Conservation (phyloP, 2,797 vertebrate genomes). For the Sitta carolinensis region DNA sequence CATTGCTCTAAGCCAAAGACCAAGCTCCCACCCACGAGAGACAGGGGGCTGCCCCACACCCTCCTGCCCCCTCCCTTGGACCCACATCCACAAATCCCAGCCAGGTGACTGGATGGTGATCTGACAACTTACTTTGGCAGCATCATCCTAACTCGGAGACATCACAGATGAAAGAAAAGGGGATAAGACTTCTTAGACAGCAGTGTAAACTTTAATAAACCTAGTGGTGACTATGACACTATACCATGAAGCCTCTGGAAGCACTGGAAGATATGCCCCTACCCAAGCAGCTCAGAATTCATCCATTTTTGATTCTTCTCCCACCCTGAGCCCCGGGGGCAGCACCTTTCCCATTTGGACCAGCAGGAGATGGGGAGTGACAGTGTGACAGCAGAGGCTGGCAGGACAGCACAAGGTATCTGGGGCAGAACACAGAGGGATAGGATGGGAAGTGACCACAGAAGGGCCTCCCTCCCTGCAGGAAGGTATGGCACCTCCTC, state of each 20-base stretch:
- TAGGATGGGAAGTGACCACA: background rate
- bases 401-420: background rate
- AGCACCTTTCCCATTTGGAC: background rate
- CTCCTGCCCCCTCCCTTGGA: background rate
- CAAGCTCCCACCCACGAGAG: background rate
- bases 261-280: background rate
- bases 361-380: background rate
- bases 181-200: background rate
- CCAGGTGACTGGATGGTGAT: background rate
- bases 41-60: background rate
- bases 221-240: background rate
- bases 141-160: background rate
- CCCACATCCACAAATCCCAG: background rate
- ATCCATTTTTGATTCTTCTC: background rate
- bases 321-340: background rate
- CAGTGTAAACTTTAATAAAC: background rate
- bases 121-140: background rate
- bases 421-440: background rate
- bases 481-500: background rate
- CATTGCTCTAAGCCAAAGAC: background rate
- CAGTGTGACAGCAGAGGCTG: background rate
- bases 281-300: background rate
- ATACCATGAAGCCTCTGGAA: background rate
- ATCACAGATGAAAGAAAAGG: background rate
- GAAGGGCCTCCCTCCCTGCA: background rate